These are phyloP conservation scores for Furnarius figulus DNA, from an alignment of 2,113 vertebrate species.

Conservation along the genomic window DNA sequence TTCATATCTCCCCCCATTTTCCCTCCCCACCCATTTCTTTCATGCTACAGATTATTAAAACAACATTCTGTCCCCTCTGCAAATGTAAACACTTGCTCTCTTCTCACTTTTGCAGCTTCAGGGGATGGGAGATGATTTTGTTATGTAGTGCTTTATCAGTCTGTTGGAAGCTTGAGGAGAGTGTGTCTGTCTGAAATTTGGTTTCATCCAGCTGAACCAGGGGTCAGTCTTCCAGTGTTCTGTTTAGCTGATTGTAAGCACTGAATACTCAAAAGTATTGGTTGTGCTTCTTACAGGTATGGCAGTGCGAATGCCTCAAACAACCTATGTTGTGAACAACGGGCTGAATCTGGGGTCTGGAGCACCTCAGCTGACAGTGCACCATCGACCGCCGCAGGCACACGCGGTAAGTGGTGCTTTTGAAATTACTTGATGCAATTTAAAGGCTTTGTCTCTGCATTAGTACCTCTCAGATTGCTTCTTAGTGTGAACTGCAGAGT, in stretches of 20 bases:
- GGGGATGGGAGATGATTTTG: neutral
- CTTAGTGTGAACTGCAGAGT: neutral
- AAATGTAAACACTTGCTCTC: neutral
- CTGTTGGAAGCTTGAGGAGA: neutral
- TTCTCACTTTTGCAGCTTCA: neutral
- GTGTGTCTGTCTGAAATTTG: neutral
- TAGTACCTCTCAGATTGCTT: neutral
- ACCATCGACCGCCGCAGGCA: conserved; percentile 80
- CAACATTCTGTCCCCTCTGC: neutral
- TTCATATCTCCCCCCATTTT: neutral
- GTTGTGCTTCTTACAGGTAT: conserved; percentile 60
- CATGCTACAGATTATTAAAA: neutral
- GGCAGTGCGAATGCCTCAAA: conserved; percentile 79
- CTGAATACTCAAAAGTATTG: neutral
- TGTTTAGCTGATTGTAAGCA: neutral
- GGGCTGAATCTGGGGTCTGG: conserved; percentile 77
- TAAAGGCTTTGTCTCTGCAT: neutral
- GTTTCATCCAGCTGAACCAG: neutral
- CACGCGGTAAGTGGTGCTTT: conserved; percentile 67
- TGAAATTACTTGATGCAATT: neutral
- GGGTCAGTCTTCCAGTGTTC: neutral
- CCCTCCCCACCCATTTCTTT: neutral
- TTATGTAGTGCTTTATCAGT: neutral
- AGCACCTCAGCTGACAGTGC: conserved; percentile 83
- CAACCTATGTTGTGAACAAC: conserved; percentile 82